These are phyloP conservation scores for Amphiprion ocellaris DNA, from an alignment of 2,113 vertebrate genomes.

Conservation along the genomic window DNA sequence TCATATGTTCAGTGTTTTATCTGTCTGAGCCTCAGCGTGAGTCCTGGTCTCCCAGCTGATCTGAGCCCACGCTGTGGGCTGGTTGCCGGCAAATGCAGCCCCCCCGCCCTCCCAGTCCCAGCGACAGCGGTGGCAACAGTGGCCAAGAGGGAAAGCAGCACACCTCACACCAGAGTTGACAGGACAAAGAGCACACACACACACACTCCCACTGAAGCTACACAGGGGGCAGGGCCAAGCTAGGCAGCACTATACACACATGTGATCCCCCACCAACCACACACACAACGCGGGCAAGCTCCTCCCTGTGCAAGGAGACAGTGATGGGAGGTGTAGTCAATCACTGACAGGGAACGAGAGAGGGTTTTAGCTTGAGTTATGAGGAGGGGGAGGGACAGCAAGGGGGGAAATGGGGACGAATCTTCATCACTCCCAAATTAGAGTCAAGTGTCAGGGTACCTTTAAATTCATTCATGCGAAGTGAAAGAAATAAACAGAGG, in stretches of 20 bases:
- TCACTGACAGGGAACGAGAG: slow-evolving; percentile 66
- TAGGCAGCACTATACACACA: slow-evolving; percentile 69
- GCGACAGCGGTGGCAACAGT: slow-evolving; percentile 26
- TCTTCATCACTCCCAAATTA: slow-evolving; percentile 35
- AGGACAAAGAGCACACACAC: slow-evolving; percentile 81
- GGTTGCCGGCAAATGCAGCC: slow-evolving; percentile 19
- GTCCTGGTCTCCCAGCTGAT: slow-evolving; percentile 23
- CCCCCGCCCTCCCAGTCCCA: neutral
- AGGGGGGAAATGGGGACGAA: slow-evolving; percentile 16
- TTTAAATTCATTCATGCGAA: slow-evolving; percentile 51
- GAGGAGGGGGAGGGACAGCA: slow-evolving; percentile 14
- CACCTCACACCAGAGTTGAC: slow-evolving; percentile 66
- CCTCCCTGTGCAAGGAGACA: slow-evolving; percentile 72
- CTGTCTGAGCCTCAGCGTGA: slow-evolving; percentile 39
- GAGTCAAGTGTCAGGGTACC: slow-evolving; percentile 19
- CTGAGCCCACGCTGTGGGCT: slow-evolving; percentile 14
- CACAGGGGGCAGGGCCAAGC: slow-evolving; percentile 66
- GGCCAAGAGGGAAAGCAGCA: slow-evolving; percentile 52
- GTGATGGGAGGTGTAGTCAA: slow-evolving; percentile 70
- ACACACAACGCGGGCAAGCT: slow-evolving; percentile 65
- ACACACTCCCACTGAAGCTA: slow-evolving; percentile 66
- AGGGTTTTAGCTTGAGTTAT: slow-evolving; percentile 38
- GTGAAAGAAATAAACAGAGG: slow-evolving; percentile 26
- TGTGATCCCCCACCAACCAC: slow-evolving; percentile 10
- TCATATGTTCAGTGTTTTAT: slow-evolving; percentile 31